Evolutionary conservation across 2,797 vertebrate species (phyloP).

Genomic region (Protonibea diacanthus): DNA sequence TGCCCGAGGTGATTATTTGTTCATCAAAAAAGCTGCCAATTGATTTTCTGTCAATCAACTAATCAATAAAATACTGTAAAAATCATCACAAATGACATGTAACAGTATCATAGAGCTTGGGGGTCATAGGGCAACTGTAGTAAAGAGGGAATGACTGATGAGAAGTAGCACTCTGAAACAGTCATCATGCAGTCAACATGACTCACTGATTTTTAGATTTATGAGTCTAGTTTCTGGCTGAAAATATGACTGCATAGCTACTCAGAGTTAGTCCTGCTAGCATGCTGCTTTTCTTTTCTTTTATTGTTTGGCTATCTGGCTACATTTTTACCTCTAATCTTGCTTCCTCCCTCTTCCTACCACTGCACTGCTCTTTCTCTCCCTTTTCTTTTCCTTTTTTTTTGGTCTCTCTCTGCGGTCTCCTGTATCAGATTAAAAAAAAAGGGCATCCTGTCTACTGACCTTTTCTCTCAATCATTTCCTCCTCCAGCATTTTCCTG

Average conservation of each 20-base stretch:
- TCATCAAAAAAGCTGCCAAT: too few species aligned
- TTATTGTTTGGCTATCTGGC: constrained; percentile 41
- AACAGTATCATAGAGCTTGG: not conserved
- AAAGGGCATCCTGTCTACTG: constrained; percentile 79
- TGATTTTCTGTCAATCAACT: not conserved
- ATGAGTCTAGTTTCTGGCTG: not conserved
- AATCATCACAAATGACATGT: not conserved
- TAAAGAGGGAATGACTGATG: constrained; percentile 41
- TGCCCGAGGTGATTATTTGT: too few species aligned
- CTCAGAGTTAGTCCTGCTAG: not conserved
- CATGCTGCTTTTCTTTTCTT: constrained; percentile 12
- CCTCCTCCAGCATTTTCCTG: constrained; percentile 65
- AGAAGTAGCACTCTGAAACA: constrained; percentile 10
- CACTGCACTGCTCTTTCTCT: constrained; percentile 28
- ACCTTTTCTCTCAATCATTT: constrained; percentile 82
- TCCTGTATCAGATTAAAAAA: constrained; percentile 65
- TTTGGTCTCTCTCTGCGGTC: constrained; percentile 36
- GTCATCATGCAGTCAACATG: not conserved
- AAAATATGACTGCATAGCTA: not conserved
- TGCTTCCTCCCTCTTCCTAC: constrained; percentile 29
- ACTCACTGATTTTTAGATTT: constrained; percentile 15
- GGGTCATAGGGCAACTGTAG: constrained; percentile 23
- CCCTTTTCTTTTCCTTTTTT: not conserved
- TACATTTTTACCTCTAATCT: constrained; percentile 46
- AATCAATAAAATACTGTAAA: not conserved